Conservation (phyloP, 2,113 vertebrate species). For the Aepyceros melampus region DNA sequence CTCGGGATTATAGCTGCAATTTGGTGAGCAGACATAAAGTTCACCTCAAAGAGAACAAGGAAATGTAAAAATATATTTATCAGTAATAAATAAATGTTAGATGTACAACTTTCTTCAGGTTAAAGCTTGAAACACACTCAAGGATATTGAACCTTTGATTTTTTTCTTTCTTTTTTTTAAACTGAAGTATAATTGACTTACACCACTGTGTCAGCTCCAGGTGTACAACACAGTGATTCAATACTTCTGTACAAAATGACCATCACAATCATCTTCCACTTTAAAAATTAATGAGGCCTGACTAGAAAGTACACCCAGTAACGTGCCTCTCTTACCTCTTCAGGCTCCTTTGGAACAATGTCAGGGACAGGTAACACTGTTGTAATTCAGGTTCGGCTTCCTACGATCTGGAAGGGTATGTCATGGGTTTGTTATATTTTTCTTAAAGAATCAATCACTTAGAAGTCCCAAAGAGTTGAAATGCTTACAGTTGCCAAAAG, state of each 20-base stretch:
- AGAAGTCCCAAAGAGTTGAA: slow-evolving; percentile 86
- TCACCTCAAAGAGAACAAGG: background rate
- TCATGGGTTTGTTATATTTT: background rate
- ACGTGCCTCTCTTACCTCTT: background rate
- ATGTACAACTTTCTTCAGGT: background rate
- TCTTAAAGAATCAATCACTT: slow-evolving; percentile 80
- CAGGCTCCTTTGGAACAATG: background rate
- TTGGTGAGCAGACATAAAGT: background rate
- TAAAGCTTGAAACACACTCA: background rate
- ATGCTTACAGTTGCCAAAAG: slow-evolving; percentile 85
- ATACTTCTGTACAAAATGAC: background rate
- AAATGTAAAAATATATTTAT: background rate
- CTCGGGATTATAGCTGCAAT: background rate
- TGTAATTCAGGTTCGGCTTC: background rate
- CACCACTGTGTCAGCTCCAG: background rate
- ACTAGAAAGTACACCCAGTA: background rate
- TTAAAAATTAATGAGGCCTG: background rate
- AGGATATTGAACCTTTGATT: background rate
- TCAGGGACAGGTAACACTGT: background rate
- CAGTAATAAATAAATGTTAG: background rate
- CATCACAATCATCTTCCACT: background rate
- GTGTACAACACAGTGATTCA: background rate
- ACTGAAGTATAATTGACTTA: background rate
- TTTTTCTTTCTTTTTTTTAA: background rate
- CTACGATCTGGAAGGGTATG: background rate